Evolutionary conservation across 2,113 vertebrate species (phyloP).

Genomic region (Taurulus bubalis): DNA sequence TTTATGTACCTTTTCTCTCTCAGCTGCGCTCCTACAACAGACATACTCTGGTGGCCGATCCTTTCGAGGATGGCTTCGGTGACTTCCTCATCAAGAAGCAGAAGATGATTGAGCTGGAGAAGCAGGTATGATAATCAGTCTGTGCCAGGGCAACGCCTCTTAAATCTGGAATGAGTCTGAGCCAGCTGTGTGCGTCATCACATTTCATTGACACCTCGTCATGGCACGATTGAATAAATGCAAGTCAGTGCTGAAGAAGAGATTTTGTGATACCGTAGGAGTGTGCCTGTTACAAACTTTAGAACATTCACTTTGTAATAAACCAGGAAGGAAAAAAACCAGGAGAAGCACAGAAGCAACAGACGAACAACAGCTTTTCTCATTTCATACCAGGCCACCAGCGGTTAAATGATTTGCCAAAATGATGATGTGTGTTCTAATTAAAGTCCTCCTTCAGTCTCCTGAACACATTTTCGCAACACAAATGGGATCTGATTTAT

Average conservation of each 20-base stretch:
- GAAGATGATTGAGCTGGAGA: slow-evolving; percentile 89
- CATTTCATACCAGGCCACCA: background rate
- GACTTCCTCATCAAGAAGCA: slow-evolving; percentile 91
- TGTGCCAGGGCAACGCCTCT: background rate
- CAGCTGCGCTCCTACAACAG: slow-evolving; percentile 97
- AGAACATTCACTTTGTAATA: too few relatives aligned
- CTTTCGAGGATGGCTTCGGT: slow-evolving; percentile 91
- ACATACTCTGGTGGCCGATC: slow-evolving; percentile 93
- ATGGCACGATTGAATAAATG: background rate
- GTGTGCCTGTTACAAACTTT: background rate
- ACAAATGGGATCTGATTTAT: slow-evolving; percentile 55
- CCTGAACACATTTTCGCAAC: slow-evolving; percentile 46
- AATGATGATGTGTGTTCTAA: slow-evolving; percentile 49
- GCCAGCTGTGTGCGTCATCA: background rate
- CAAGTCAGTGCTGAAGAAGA: background rate
- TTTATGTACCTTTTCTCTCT: slow-evolving; percentile 2
- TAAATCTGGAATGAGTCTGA: background rate
- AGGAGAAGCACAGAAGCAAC: background rate
- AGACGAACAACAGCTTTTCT: slow-evolving; percentile 1
- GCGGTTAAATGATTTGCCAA: slow-evolving; percentile 22
- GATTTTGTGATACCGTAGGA: background rate
- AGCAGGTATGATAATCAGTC: slow-evolving; percentile 81
- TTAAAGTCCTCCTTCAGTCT: slow-evolving; percentile 48
- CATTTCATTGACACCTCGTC: background rate
- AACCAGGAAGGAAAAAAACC: background rate